A percentile compares a stretch with the other conserved stretches of the same genome.
Evolutionary conservation across 2,888 invertebrate species (phyloP).

Genomic region (Drosophila paranaensis): DNA sequence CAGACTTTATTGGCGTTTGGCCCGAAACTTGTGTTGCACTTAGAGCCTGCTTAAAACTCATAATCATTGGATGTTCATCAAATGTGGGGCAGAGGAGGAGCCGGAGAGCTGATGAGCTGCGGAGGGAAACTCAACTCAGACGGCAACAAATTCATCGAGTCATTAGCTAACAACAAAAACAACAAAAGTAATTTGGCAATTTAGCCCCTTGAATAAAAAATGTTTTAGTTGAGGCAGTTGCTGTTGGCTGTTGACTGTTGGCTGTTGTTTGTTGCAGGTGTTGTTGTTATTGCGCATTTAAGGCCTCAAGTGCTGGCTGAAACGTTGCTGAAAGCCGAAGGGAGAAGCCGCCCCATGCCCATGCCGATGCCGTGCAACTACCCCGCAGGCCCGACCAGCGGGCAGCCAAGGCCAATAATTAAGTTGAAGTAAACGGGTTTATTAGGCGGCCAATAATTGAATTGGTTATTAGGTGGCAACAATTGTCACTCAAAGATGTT

Average conservation of each 20-base stretch:
- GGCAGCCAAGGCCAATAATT: constrained; percentile 1
- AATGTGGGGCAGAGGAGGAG: constrained; percentile 7
- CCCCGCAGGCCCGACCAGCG: constrained; percentile 25
- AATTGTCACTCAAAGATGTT: constrained; percentile 4
- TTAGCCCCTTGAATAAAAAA: constrained; percentile 31
- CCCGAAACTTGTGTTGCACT: constrained; percentile 39
- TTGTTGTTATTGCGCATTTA: constrained; percentile 21
- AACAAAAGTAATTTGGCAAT: constrained; percentile 45
- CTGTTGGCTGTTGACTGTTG: not conserved
- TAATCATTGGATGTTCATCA: constrained; percentile 38
- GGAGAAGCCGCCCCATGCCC: constrained; percentile 2
- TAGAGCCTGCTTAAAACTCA: constrained; percentile 60
- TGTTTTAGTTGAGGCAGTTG: constrained; percentile 26
- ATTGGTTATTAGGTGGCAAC: constrained; percentile 40
- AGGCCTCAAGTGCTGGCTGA: constrained; percentile 16
- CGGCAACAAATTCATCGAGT: constrained; percentile 66
- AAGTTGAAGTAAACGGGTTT: constrained; percentile 4
- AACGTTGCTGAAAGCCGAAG: not conserved
- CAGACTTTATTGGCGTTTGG: not conserved
- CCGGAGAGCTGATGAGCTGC: not conserved
- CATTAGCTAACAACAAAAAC: constrained; percentile 61
- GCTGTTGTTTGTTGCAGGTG: constrained; percentile 18
- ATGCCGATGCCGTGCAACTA: constrained; percentile 10
- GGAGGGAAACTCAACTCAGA: constrained; percentile 15
- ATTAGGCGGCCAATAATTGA: constrained; percentile 23